Conservation (phyloP, 2,888 invertebrate genomes). For the Xiphydria camelus region DNA sequence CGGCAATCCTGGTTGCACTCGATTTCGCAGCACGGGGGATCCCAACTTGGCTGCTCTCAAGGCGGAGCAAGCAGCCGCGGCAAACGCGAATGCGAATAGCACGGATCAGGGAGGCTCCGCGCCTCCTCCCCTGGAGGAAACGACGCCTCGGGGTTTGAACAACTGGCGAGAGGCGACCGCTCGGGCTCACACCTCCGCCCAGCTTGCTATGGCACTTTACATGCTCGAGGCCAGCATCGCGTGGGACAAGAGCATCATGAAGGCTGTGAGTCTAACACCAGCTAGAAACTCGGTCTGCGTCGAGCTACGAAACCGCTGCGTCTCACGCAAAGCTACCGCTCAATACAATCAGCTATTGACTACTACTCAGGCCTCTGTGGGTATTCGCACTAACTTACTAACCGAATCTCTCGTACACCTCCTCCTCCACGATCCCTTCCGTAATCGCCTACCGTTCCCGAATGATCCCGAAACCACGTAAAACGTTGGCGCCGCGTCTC, state of each 20-base stretch:
- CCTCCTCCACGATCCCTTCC: neutral
- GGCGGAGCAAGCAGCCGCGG: constrained; percentile 56
- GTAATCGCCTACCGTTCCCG: neutral
- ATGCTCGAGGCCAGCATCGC: constrained; percentile 91
- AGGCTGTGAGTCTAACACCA: constrained; percentile 81
- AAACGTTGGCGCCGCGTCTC: no score
- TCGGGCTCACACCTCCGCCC: constrained; percentile 84
- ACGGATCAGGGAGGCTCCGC: constrained; percentile 52
- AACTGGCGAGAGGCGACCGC: constrained; percentile 90
- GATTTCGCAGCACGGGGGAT: constrained; percentile 62
- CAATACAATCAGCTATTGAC: constrained; percentile 56
- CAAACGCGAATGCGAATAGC: constrained; percentile 40
- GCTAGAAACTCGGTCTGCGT: constrained; percentile 55
- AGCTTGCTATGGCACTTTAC: constrained; percentile 86
- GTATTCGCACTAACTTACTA: constrained; percentile 57
- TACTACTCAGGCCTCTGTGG: constrained; percentile 56
- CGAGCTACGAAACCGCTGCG: constrained; percentile 56
- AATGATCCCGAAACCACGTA: constrained; percentile 1
- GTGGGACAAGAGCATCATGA: constrained; percentile 99
- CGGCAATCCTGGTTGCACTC: no score
- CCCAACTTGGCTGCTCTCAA: constrained; percentile 67
- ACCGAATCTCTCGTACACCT: constrained; percentile 30
- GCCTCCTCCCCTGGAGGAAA: constrained; percentile 57
- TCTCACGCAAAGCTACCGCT: constrained; percentile 56
- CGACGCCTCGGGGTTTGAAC: constrained; percentile 76